Percentiles rank a stretch among this genome's conserved stretches.
phyloP scores from a whole-genome alignment of 2,113 vertebrate species.

The Dryoscopus gambensis region DNA sequence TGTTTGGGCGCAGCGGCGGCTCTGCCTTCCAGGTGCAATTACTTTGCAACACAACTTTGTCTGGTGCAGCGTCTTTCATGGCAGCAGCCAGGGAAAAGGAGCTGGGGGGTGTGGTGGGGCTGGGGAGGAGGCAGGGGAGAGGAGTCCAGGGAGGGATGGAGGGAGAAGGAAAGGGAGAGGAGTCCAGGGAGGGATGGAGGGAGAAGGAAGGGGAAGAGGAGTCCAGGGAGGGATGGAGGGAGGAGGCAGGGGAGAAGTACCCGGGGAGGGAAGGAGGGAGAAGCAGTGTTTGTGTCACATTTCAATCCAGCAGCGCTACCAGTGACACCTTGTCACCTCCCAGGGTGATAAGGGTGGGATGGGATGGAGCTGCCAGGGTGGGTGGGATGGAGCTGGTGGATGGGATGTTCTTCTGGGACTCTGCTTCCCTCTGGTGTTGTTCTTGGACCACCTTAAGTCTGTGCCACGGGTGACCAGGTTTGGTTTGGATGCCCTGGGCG shows the following conservation, averaged over 20 bases:
- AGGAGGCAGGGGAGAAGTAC: background rate
- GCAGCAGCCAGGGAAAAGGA: background rate
- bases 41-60: conserved; percentile 57
- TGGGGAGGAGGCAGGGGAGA: background rate
- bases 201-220: too few relatives aligned
- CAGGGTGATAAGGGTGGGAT: too few relatives aligned
- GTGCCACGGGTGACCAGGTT: background rate
- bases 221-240: accelerated
- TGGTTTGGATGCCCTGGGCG: background rate
- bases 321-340: background rate
- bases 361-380: background rate
- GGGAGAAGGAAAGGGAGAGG: background rate
- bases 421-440: background rate
- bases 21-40: conserved; percentile 65
- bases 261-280: background rate
- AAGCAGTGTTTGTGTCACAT: background rate
- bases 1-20: background rate
- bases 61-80: background rate
- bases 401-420: background rate
- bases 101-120: background rate
- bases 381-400: background rate
- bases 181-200: accelerated
- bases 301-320: background rate
- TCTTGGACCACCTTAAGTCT: background rate
- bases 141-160: accelerated